These are phyloP conservation scores for Aelia acuminata DNA, from an alignment of 2,888 invertebrate species.

Conservation along the genomic window DNA sequence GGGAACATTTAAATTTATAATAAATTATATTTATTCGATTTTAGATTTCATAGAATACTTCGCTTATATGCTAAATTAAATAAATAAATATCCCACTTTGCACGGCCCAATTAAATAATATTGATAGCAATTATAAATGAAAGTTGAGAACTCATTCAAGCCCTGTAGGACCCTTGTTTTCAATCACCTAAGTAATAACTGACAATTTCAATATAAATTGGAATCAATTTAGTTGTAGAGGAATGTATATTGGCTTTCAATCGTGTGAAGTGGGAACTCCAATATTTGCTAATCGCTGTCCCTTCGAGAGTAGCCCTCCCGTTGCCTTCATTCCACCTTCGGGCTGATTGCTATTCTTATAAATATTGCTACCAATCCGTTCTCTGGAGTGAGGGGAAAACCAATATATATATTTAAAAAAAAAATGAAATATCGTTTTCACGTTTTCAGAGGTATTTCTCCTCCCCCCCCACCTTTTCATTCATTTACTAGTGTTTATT, in stretches of 20 bases:
- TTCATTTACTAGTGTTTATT: too few species aligned
- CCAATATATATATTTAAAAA: neutral
- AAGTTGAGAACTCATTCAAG: neutral
- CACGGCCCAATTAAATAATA: neutral
- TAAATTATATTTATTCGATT: too few species aligned
- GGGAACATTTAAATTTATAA: too few species aligned
- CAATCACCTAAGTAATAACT: constrained; percentile 4
- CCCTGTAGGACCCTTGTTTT: neutral
- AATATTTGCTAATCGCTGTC: constrained; percentile 38
- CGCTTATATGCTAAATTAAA: too few species aligned
- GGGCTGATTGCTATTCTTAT: neutral
- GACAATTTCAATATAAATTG: constrained; percentile 20
- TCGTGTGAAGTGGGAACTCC: constrained; percentile 11
- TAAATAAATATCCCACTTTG: neutral
- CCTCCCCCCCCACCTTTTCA: too few species aligned
- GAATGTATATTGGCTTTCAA: constrained; percentile 29
- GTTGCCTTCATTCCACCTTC: neutral
- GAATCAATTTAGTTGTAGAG: neutral
- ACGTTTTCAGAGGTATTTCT: too few species aligned
- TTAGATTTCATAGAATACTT: too few species aligned
- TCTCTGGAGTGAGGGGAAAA: neutral
- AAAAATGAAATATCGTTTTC: constrained; percentile 1
- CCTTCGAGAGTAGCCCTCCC: neutral
- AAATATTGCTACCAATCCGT: neutral
- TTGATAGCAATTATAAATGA: neutral